Base-by-base conservation (phyloP, 2,113 vertebrate genomes). In the Indri indri region DNA sequence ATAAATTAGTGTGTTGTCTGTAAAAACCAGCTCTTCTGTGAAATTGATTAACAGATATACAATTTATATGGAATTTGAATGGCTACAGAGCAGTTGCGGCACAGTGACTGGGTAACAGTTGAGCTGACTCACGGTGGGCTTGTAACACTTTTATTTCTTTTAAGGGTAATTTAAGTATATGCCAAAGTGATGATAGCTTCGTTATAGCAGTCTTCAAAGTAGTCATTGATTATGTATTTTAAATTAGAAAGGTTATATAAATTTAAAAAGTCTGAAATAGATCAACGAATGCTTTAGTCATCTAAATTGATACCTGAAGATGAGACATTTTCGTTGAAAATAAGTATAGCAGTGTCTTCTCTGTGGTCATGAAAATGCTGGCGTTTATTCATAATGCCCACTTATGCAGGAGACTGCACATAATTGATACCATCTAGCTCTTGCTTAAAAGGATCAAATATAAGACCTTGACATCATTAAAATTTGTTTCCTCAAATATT, bases 1-100 rank as follows among this genome's bases (percentile, higher is more conserved):
- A 82, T 54, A 95, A 79, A 92, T 89, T 76, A 85, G n/a, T 42
- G 34, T 82, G 42, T 77, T 97, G 93, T 88, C 52, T 86, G 0
- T 73, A 87, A 87, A 82, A 90, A 71, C 30, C 14, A 77, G 70
- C 59, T 81, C 86, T 96, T 95, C 42, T 84, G 23, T 91, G 86
- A 87, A 96, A 95, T 70, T 20, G 83, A 74, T 27, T 74, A 80
- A 74, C 84, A 79, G 79, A 76, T 79, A 93, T 83, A 80, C 34
- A 32, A 1, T 79, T 65, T 42, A 84, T 22, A 50, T 86, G 86
- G 61, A 89, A 7, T 96, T 89, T 77, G 74, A 54, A 25, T 54
- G 70, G 87, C 65, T 40, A 1, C 7, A 79, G 95, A 70, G 82
- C 59, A 65, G 30, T 65, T 22, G 12, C 4, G 34, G 59, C 30